phyloP scores from a whole-genome alignment of 2,113 vertebrate genomes.

The Machaerirhynchus nigripectus region DNA sequence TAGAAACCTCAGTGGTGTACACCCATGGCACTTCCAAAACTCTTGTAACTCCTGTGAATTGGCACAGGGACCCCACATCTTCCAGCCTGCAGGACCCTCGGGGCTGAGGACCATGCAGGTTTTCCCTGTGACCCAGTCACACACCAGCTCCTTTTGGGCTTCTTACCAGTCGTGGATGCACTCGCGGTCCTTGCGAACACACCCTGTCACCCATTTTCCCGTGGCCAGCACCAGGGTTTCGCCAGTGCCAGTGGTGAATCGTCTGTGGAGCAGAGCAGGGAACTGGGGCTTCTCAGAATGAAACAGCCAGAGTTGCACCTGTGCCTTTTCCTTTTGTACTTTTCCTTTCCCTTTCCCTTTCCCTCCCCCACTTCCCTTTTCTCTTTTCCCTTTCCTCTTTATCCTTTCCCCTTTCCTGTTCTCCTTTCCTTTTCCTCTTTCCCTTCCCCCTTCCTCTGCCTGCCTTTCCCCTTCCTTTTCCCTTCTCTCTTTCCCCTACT shows the following conservation, averaged over 20 bases:
- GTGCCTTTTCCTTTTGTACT: neutral
- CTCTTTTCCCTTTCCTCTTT: neutral
- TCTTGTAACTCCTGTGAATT: rapidly evolving
- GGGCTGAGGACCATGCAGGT: rapidly evolving
- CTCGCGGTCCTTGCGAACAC: rapidly evolving
- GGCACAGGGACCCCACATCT: neutral
- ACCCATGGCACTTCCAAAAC: rapidly evolving
- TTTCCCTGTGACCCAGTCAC: neutral
- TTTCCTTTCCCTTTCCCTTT: neutral
- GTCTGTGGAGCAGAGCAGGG: neutral
- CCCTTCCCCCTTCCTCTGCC: neutral
- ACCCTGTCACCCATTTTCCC: neutral
- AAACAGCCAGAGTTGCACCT: neutral
- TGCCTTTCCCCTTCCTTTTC: rapidly evolving
- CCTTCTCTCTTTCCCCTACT: neutral
- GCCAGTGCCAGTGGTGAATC: neutral
- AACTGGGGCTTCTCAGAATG: neutral
- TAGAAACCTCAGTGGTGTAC: neutral
- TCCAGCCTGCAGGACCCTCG: rapidly evolving
- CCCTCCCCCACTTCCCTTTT: rapidly evolving
- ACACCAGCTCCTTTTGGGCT: neutral
- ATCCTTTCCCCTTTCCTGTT: neutral
- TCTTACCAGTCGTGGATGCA: rapidly evolving
- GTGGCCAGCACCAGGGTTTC: rapidly evolving
- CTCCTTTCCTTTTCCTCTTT: rapidly evolving